phyloP scores from a whole-genome alignment of 2,888 invertebrate species.

The Bombylius major region DNA sequence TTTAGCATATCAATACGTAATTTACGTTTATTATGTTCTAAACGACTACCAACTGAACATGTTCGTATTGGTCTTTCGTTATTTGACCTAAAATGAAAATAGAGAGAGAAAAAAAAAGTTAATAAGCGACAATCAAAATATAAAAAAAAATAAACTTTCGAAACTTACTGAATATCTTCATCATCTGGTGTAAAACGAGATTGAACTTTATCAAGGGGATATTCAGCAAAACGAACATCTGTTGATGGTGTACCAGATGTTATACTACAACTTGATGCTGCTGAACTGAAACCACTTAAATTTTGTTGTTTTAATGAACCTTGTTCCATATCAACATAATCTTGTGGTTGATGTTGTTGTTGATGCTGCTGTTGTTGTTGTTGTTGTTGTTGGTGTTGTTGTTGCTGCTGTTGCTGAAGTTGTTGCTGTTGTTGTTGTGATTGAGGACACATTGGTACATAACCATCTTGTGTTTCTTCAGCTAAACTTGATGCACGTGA shows the following conservation, averaged over 20 bases:
- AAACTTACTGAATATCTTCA: conserved; percentile 39
- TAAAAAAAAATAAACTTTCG: background rate
- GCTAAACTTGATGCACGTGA: conserved; percentile 50
- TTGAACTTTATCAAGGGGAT: conserved; percentile 67
- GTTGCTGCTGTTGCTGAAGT: conserved; percentile 20
- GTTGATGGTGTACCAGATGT: conserved; percentile 74
- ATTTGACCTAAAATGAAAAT: conserved; percentile 23
- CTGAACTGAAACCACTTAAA: conserved; percentile 39
- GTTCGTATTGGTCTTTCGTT: conserved; percentile 53
- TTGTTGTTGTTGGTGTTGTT: conserved; percentile 13
- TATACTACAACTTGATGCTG: conserved; percentile 59
- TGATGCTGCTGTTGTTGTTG: no score
- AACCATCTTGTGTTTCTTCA: conserved; percentile 42
- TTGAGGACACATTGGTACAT: conserved; percentile 55
- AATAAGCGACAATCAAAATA: background rate
- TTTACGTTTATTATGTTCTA: conserved; percentile 48
- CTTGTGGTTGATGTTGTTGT: conserved; percentile 15
- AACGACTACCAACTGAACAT: conserved; percentile 75
- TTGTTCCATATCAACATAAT: conserved; percentile 52
- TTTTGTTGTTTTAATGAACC: conserved; percentile 16
- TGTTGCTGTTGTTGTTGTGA: conserved; percentile 5
- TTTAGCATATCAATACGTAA: conserved; percentile 37
- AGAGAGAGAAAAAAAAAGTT: background rate
- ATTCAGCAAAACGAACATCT: conserved; percentile 62
- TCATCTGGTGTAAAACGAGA: conserved; percentile 54